Evolutionary conservation across 2,888 invertebrate genomes (phyloP).

Genomic region (Dicyrtomina minuta): DNA sequence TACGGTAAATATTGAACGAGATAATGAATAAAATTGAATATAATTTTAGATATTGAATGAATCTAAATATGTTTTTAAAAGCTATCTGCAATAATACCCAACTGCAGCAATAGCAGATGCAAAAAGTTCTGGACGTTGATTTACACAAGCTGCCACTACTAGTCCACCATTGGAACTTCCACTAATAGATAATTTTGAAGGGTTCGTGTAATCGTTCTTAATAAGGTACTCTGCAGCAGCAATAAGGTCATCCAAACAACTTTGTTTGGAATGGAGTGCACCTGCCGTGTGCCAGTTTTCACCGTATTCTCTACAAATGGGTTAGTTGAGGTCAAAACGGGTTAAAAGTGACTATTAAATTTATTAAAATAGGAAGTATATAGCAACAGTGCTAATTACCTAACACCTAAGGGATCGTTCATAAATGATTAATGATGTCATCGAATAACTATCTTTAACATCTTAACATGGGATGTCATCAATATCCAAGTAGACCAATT

Average conservation of each 20-base stretch:
- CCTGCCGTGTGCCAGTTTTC: background rate
- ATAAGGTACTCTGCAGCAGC: constrained; percentile 1
- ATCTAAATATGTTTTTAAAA: background rate
- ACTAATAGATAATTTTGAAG: background rate
- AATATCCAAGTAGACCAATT: too few relatives aligned
- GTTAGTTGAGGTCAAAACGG: too few relatives aligned
- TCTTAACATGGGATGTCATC: too few relatives aligned
- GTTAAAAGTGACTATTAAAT: too few relatives aligned
- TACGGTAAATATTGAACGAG: too few relatives aligned
- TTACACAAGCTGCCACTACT: background rate
- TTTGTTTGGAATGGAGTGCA: background rate
- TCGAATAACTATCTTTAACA: too few relatives aligned
- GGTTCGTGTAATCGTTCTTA: background rate
- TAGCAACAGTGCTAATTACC: too few relatives aligned
- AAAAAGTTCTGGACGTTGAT: background rate
- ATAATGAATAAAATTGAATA: too few relatives aligned
- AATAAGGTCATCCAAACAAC: background rate
- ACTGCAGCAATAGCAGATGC: background rate
- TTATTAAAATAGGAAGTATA: too few relatives aligned
- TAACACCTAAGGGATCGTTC: constrained; percentile 61
- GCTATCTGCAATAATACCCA: background rate
- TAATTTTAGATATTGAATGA: too few relatives aligned
- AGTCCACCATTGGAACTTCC: constrained; percentile 1
- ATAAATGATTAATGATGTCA: too few relatives aligned
- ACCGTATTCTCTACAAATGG: constrained; percentile 5